These are phyloP conservation scores for Tetrapedia diversipes DNA, from an alignment of 2,888 invertebrate species.

Conservation along the genomic window DNA sequence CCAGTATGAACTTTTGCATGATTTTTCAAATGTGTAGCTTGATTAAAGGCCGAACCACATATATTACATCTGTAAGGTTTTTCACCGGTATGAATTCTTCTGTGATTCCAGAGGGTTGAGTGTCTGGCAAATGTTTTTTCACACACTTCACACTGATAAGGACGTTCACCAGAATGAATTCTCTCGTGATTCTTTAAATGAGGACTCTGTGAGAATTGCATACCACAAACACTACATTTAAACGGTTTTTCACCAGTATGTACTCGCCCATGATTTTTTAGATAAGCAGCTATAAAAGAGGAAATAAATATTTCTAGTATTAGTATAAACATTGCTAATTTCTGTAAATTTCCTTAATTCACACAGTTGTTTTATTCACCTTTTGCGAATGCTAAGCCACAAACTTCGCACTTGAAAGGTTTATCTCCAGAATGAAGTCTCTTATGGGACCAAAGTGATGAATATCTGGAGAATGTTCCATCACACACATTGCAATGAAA, in stretches of 20 bases:
- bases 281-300: slow-evolving; percentile 87
- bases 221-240: slow-evolving; percentile 93
- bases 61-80: slow-evolving; percentile 88
- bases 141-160: slow-evolving; percentile 94
- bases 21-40: slow-evolving; percentile 94
- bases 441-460: slow-evolving; percentile 95
- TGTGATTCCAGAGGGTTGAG: slow-evolving; percentile 94
- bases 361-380: slow-evolving; percentile 78
- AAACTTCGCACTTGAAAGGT: slow-evolving; percentile 94
- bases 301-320: slow-evolving; percentile 5
- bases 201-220: slow-evolving; percentile 95
- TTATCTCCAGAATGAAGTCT: slow-evolving; percentile 92
- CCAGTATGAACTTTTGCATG: slow-evolving; percentile 89
- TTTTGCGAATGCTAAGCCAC: slow-evolving; percentile 94
- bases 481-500: slow-evolving; percentile 95
- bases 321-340: neutral
- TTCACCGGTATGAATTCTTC: slow-evolving; percentile 94
- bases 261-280: slow-evolving; percentile 94
- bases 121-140: slow-evolving; percentile 95
- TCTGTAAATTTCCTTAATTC: neutral
- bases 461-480: slow-evolving; percentile 91
- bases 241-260: slow-evolving; percentile 89
- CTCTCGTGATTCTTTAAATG: slow-evolving; percentile 95
- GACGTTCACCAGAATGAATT: slow-evolving; percentile 94
- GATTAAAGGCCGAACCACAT: slow-evolving; percentile 92